Conservation (phyloP, 2,797 vertebrate genomes). For the Platalea minor region DNA sequence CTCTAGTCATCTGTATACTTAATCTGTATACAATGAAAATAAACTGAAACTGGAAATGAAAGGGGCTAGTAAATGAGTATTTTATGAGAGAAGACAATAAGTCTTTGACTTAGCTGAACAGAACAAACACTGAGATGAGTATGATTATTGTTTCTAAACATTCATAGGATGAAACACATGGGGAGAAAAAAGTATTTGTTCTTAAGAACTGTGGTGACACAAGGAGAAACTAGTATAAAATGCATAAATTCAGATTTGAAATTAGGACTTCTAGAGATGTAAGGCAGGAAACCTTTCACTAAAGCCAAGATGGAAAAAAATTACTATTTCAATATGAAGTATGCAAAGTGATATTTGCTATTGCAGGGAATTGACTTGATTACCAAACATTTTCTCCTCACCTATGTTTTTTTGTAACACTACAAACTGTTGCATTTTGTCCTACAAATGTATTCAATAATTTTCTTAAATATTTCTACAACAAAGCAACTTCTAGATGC, state of each 20-base stretch:
- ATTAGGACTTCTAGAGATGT: background rate
- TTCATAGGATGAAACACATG: background rate
- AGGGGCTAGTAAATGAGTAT: background rate
- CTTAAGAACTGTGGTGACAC: background rate
- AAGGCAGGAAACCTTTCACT: background rate
- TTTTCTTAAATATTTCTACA: background rate
- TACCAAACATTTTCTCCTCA: background rate
- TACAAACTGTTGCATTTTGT: background rate
- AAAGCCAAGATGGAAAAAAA: background rate
- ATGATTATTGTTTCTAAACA: background rate
- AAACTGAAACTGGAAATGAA: background rate
- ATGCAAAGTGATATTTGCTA: background rate
- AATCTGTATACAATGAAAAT: background rate
- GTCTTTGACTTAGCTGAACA: background rate
- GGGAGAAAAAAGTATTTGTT: background rate
- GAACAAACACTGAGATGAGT: background rate
- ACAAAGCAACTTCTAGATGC: background rate
- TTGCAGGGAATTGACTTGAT: background rate
- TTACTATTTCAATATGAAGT: background rate
- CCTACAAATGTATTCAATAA: accelerated
- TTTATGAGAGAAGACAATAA: background rate
- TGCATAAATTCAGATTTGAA: background rate
- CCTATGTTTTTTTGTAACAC: background rate
- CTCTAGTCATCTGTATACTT: background rate
- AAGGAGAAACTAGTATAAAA: background rate